phyloP scores from a whole-genome alignment of 2,797 vertebrate genomes.

The Spheniscus humboldti region DNA sequence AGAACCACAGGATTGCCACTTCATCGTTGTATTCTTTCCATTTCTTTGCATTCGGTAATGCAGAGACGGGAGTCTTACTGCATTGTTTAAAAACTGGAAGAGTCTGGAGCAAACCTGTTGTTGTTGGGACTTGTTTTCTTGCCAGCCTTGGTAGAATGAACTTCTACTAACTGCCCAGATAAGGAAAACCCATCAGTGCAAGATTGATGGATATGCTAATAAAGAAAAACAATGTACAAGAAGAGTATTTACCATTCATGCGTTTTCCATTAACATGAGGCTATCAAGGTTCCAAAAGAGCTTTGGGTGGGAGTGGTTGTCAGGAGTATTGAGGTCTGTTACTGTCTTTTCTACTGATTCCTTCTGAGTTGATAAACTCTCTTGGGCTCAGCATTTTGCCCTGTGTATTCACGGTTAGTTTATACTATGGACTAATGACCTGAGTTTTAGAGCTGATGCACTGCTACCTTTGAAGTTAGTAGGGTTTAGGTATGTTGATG shows the following conservation, averaged over 20 bases:
- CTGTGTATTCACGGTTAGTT: neutral
- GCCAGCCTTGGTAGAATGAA: neutral
- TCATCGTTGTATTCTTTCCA: neutral
- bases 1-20: neutral
- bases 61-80: neutral
- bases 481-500: neutral
- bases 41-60: neutral
- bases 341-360: neutral
- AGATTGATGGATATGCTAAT: slow-evolving; percentile 33
- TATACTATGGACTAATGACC: neutral
- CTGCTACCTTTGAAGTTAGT: neutral
- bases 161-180: neutral
- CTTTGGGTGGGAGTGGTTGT: neutral
- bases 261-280: neutral
- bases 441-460: neutral
- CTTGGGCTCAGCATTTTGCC: neutral
- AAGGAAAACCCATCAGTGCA: slow-evolving; percentile 4
- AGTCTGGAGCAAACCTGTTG: neutral
- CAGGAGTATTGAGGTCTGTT: neutral
- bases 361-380: neutral
- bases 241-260: neutral
- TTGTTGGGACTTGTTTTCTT: neutral
- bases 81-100: slow-evolving; percentile 21
- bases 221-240: neutral
- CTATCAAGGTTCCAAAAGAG: neutral